Base-by-base conservation (phyloP, 2,888 invertebrate genomes). In the Anagyrus pseudococci region DNA sequence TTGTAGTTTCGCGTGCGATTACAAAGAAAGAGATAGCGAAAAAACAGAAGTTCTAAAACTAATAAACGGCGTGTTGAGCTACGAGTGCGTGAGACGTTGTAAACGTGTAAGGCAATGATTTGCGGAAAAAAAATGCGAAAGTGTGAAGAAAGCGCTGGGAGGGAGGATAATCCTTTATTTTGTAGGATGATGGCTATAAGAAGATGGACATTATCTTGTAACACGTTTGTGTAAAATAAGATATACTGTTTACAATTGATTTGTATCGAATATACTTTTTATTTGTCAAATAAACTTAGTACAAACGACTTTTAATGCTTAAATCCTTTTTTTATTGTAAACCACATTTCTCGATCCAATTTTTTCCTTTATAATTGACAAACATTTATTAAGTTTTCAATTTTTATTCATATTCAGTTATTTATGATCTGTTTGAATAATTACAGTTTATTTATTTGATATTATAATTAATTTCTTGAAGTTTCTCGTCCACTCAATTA, bases 281-380 rank as follows among this genome's bases (percentile, higher is more conserved):
- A 77, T 77, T 78, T 78, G 77, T 77, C 77, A 71, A 78, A 78
- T 78, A 78, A 78, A 75, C 68, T 78, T 77, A 78, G 78, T 78
- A 77, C 77, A 78, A 78, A 78, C 69, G 47, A 60, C 25, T 57
- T 47, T 40, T 8, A 52, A 60, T 59, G 23, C 10, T 46, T 22
- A 6, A 29, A 25, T 37, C n/a, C 1, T 40, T 3, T 25, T n/a
- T 55, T 44, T 33, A 55, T 55, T 55, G 13, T n/a, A 26, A 29
- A n/a, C 26, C 10, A 20, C 20, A 22, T 20, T n/a, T 26, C 22
- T 33, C n/a, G n/a, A n/a, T n/a, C n/a, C n/a, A n/a, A n/a, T n/a
- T n/a, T n/a, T n/a, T n/a, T n/a, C n/a, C n/a, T n/a, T n/a, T n/a
- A n/a, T n/a, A n/a, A n/a, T n/a, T n/a, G n/a, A n/a, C n/a, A n/a